Conservation (phyloP, 2,113 vertebrate genomes). For the Erinaceus europaeus region DNA sequence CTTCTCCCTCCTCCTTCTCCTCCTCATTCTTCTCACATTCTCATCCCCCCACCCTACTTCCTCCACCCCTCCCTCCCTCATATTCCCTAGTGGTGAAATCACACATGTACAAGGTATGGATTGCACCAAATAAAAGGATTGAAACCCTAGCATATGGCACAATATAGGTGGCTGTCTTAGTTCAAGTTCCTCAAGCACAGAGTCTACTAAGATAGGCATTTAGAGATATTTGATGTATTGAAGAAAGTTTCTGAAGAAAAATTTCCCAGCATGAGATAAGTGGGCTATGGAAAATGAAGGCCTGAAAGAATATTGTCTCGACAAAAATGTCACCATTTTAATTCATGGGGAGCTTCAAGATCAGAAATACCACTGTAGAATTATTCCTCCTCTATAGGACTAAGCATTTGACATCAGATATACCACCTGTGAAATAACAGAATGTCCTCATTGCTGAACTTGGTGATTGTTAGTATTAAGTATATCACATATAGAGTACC, state of each 20-base stretch:
- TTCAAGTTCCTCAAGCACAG: not conserved
- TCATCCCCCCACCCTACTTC: too few relatives aligned
- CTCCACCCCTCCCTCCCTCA: too few relatives aligned
- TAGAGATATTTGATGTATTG: not conserved
- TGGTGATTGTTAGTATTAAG: too few relatives aligned
- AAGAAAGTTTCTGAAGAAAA: not conserved
- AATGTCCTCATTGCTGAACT: too few relatives aligned
- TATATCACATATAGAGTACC: too few relatives aligned
- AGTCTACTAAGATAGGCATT: not conserved
- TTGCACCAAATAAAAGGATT: too few relatives aligned
- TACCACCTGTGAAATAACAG: too few relatives aligned
- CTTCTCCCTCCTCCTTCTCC: too few relatives aligned
- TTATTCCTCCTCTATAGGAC: not conserved
- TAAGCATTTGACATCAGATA: too few relatives aligned
- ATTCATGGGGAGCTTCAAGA: not conserved
- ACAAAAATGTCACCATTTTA: not conserved
- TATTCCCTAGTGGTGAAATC: too few relatives aligned
- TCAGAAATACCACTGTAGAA: not conserved
- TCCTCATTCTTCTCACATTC: too few relatives aligned
- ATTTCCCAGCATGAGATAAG: not conserved
- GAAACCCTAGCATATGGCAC: not conserved
- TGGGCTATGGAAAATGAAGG: not conserved
- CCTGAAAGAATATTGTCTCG: not conserved
- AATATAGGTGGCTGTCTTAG: not conserved
- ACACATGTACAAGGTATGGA: too few relatives aligned